A percentile compares a stretch with the other conserved stretches of the same genome.
Conservation (phyloP, 2,797 vertebrate species). For the Neosilurus mollespiculum region DNA sequence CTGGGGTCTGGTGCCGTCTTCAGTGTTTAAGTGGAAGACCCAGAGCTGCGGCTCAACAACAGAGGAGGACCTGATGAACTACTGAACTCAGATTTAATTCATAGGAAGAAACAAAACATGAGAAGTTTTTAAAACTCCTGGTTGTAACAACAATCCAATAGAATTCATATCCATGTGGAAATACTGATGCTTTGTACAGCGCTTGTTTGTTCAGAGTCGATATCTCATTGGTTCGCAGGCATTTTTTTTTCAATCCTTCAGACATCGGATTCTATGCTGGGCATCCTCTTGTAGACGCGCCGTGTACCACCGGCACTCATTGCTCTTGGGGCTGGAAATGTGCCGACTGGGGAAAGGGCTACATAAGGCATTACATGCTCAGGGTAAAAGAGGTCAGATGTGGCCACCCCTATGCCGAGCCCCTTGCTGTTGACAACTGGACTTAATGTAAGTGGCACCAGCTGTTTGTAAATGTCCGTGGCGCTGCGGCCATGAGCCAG, state of each 20-base stretch:
- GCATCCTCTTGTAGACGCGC: constrained; percentile 96
- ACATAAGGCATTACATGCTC: constrained; percentile 94
- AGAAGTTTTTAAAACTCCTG: constrained; percentile 24
- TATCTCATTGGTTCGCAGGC: constrained; percentile 20
- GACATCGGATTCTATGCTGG: constrained; percentile 99
- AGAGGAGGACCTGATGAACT: constrained; percentile 54
- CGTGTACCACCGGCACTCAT: constrained; percentile 93
- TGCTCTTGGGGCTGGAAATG: constrained; percentile 88
- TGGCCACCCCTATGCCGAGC: constrained; percentile 59
- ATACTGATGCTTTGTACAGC: constrained; percentile 43
- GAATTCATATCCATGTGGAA: constrained; percentile 44
- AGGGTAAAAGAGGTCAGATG: constrained; percentile 86
- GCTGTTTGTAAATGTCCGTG: constrained; percentile 92
- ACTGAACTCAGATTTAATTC: constrained; percentile 42
- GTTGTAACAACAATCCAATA: constrained; percentile 42
- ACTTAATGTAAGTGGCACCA: constrained; percentile 85
- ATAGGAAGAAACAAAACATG: constrained; percentile 46
- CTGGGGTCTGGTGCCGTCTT: constrained; percentile 13
- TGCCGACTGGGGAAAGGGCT: constrained; percentile 82
- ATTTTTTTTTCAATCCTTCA: constrained; percentile 67
- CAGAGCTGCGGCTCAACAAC: constrained; percentile 48
- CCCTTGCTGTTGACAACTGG: constrained; percentile 54
- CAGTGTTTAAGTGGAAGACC: constrained; percentile 55
- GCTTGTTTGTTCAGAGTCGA: constrained; percentile 7
- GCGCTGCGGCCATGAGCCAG: constrained; percentile 86